phyloP scores from a whole-genome alignment of 2,113 vertebrate genomes.

The Phalacrocorax brasilianus region DNA sequence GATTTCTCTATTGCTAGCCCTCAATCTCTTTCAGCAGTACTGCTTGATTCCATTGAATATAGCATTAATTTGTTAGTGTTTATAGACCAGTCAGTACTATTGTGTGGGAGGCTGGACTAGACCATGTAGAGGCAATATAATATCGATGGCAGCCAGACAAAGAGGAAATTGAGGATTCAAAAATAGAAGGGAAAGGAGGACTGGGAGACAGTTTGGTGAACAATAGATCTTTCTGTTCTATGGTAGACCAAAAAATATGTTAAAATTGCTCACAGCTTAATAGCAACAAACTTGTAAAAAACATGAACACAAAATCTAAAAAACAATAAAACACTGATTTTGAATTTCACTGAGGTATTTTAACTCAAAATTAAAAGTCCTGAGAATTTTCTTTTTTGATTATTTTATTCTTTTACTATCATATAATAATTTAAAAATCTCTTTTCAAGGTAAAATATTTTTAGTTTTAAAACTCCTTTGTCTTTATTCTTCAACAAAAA shows the following conservation, averaged over 20 bases:
- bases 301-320: background rate
- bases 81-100: background rate
- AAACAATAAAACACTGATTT: background rate
- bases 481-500: background rate
- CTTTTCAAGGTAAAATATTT: background rate
- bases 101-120: background rate
- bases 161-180: background rate
- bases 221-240: background rate
- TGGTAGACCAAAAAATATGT: background rate
- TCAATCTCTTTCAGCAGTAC: background rate
- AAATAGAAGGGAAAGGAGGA: background rate
- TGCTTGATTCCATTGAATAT: background rate
- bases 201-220: background rate
- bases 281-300: background rate
- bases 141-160: background rate
- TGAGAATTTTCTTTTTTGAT: background rate
- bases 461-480: background rate
- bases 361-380: background rate
- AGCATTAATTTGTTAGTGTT: conserved; percentile 41
- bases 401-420: background rate
- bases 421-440: background rate
- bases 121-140: background rate
- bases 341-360: background rate
- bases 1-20: background rate
- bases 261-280: background rate